Conservation (phyloP, 2,888 invertebrate species). For the Chloromyia formosa region DNA sequence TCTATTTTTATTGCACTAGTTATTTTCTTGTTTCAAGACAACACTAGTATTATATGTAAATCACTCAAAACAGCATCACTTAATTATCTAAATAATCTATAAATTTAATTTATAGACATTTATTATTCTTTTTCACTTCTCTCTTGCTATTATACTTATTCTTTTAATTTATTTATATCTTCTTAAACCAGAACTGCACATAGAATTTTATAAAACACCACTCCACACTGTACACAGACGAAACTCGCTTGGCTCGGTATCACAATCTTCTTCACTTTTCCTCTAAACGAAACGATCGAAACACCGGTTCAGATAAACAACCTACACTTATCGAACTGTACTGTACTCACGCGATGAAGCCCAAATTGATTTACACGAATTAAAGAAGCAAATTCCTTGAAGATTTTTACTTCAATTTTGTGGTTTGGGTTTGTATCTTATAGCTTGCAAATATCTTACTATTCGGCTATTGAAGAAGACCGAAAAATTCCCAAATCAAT, state of each 20-base stretch:
- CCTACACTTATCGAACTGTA: slow-evolving; percentile 31
- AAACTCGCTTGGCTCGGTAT: not conserved
- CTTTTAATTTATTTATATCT: not conserved
- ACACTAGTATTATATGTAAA: not conserved
- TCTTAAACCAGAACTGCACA: not conserved
- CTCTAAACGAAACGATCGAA: slow-evolving; percentile 5
- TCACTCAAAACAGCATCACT: not conserved
- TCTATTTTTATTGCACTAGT: not conserved
- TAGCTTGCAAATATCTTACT: too few relatives aligned
- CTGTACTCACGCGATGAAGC: slow-evolving; percentile 1
- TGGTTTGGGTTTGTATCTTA: too few relatives aligned
- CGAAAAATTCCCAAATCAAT: too few relatives aligned
- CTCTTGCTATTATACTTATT: not conserved
- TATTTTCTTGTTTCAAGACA: not conserved
- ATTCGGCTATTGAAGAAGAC: too few relatives aligned
- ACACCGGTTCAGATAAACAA: slow-evolving; percentile 22
- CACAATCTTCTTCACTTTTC: slow-evolving; percentile 31
- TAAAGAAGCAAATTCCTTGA: too few relatives aligned
- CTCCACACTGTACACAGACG: not conserved
- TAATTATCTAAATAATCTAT: slow-evolving; percentile 6
- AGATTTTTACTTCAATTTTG: too few relatives aligned
- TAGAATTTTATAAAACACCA: slow-evolving; percentile 24
- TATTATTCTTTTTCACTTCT: not conserved
- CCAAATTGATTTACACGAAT: slow-evolving; percentile 11
- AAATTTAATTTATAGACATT: not conserved